Base-by-base conservation (phyloP, 1,140 invertebrate genomes). In the Drosophila parvula region DNA sequence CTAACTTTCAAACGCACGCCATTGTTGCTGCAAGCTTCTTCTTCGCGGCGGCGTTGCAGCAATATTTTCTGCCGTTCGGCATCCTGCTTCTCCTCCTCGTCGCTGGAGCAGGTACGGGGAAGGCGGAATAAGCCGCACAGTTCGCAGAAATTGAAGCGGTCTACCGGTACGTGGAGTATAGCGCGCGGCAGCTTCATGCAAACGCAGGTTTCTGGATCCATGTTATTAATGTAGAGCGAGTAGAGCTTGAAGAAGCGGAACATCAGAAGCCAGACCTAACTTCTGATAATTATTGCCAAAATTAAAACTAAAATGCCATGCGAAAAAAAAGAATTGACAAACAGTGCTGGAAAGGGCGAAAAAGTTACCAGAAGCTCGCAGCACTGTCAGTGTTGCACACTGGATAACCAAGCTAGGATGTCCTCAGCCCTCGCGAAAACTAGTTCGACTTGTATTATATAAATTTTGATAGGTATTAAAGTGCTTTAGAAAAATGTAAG, bases 221-320 rank as follows among this genome's bases (percentile, higher is more conserved):
- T 68, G 22, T 78, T 80, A 34, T 68, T 80, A 22, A 64, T 32
- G 75, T 83, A 83, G 2, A 88, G 45, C n/a, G 73, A 70, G 36
- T 89, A 88, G 2, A 88, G 14, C 51, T 89, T 82, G 59, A 68
- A 89, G n/a, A 86, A 79, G 7, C 83, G 83, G 50, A 86, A 88
- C 83, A 86, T 86, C 43, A 60, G 76, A 53, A 3, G 38, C 18
- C 7, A 16, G 7, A 38, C 16, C 3, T 9, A n/a, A 43, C 10
- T 32, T 44, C 16, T 11, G 12, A 55, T 7, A 41, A 34, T 14
- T 63, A n/a, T 34, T 27, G 3, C 12, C 8, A 6, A 9, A 36
- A 48, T 14, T 48, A 28, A 48, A 27, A n/a, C 5, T 12, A 8
- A 38, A 38, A 38, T 53, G 51, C n/a, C 51, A 55, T 38, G 22